These are phyloP conservation scores for Eupithecia subumbrata DNA, from an alignment of 2,888 invertebrate genomes.

Conservation along the genomic window DNA sequence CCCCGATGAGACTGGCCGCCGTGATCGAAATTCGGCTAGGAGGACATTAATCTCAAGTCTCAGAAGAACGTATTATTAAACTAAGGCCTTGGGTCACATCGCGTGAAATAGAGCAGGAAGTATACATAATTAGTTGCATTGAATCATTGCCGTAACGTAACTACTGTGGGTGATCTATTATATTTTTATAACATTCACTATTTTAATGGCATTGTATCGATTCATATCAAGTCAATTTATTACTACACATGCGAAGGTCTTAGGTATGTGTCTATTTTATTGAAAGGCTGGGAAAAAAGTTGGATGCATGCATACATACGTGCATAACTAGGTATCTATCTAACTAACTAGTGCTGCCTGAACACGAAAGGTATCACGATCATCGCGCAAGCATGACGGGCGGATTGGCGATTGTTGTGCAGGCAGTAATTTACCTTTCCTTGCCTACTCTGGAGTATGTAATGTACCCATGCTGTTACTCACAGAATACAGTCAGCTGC, in stretches of 20 bases:
- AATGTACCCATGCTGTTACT: neutral
- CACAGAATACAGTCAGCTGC: neutral
- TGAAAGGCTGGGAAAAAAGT: neutral
- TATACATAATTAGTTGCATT: slow-evolving; percentile 12
- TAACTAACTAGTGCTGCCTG: neutral
- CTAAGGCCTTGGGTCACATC: neutral
- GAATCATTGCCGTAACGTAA: slow-evolving; percentile 1
- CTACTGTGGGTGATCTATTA: slow-evolving; percentile 13
- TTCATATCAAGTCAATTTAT: slow-evolving; percentile 22
- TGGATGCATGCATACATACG: neutral
- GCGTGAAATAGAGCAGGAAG: slow-evolving; percentile 21
- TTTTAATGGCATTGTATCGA: slow-evolving; percentile 18
- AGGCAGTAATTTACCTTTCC: neutral
- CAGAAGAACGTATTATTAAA: neutral
- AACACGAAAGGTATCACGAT: neutral
- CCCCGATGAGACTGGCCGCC: too few species aligned
- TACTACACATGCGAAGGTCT: slow-evolving; percentile 29
- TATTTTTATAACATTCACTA: slow-evolving; percentile 19
- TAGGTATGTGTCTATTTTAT: slow-evolving; percentile 12
- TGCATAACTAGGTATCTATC: neutral
- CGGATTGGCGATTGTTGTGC: neutral
- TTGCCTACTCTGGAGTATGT: neutral
- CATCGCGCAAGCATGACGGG: neutral
- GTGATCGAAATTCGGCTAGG: too few species aligned
- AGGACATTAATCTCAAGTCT: too few species aligned